phyloP scores from a whole-genome alignment of 2,888 invertebrate genomes.

The Maniola hyperantus region DNA sequence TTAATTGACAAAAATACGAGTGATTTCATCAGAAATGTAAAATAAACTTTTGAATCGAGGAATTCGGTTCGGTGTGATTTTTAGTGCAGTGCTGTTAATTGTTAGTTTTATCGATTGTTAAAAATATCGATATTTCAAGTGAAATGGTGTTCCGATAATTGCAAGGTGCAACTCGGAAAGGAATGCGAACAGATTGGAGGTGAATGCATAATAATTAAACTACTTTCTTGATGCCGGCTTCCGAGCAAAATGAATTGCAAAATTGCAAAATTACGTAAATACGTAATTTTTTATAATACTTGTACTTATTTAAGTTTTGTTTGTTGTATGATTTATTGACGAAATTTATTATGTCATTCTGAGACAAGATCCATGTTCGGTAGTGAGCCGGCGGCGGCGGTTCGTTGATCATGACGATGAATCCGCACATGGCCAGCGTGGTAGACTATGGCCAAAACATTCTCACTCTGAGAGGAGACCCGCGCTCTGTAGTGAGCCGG shows the following conservation, averaged over 20 bases:
- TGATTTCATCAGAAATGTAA: neutral
- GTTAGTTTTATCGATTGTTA: neutral
- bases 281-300: slow-evolving; percentile 32
- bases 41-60: slow-evolving; percentile 9
- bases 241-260: slow-evolving; percentile 23
- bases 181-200: slow-evolving; percentile 42
- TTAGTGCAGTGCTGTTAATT: slow-evolving; percentile 12
- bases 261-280: too few species aligned
- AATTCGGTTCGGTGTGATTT: slow-evolving; percentile 10
- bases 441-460: too few species aligned
- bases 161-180: slow-evolving; percentile 33
- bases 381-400: too few species aligned
- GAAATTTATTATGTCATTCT: neutral
- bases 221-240: slow-evolving; percentile 39
- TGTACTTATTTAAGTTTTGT: too few species aligned
- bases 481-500: too few species aligned
- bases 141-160: slow-evolving; percentile 33
- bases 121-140: slow-evolving; percentile 24
- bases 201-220: slow-evolving; percentile 40
- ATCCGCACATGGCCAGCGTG: too few species aligned
- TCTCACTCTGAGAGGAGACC: too few species aligned
- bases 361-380: too few species aligned
- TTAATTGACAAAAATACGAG: neutral
- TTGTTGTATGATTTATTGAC: slow-evolving; percentile 32
- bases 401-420: too few species aligned